Evolutionary conservation across 2,888 invertebrate genomes (phyloP).

Genomic region (Heteromurus nitidus): DNA sequence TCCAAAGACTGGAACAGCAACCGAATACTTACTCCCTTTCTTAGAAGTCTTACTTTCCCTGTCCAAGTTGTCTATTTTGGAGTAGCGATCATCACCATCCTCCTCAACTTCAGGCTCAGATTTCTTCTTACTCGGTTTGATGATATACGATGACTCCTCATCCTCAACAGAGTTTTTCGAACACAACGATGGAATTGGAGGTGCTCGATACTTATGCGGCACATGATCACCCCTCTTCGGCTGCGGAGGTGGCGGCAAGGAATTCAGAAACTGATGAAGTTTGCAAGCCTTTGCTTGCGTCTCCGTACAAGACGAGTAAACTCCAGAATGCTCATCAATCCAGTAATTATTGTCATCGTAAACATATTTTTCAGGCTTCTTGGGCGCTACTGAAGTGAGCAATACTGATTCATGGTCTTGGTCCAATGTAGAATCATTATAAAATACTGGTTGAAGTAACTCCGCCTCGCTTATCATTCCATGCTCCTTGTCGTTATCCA

Average conservation of each 20-base stretch:
- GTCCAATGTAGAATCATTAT: constrained; percentile 68
- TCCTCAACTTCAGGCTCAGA: constrained; percentile 19
- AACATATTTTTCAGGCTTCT: constrained; percentile 71
- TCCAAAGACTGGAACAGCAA: constrained; percentile 38
- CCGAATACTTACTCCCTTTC: constrained; percentile 2
- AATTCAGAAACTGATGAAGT: constrained; percentile 65
- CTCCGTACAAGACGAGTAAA: constrained; percentile 69
- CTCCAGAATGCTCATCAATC: constrained; percentile 71
- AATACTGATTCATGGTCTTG: constrained; percentile 70
- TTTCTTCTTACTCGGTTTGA: constrained; percentile 13
- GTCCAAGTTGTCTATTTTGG: constrained; percentile 44
- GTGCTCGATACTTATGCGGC: constrained; percentile 43
- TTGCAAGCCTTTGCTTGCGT: constrained; percentile 70
- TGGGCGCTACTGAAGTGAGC: constrained; percentile 69
- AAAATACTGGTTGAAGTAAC: constrained; percentile 55
- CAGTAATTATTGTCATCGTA: constrained; percentile 71
- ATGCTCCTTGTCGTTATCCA: constrained; percentile 39
- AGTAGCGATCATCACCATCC: constrained; percentile 37
- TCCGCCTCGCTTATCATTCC: constrained; percentile 45
- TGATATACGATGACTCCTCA: constrained; percentile 28
- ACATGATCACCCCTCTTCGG: constrained; percentile 9
- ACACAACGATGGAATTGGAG: constrained; percentile 36
- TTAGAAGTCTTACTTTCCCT: constrained; percentile 20
- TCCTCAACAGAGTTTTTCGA: constrained; percentile 15
- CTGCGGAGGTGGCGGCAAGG: constrained; percentile 52